A percentile compares a stretch with the other conserved stretches of the same genome.
These are phyloP conservation scores for Aspidiotus rigidus DNA, from an alignment of 2,888 invertebrate species.

Conservation along the genomic window DNA sequence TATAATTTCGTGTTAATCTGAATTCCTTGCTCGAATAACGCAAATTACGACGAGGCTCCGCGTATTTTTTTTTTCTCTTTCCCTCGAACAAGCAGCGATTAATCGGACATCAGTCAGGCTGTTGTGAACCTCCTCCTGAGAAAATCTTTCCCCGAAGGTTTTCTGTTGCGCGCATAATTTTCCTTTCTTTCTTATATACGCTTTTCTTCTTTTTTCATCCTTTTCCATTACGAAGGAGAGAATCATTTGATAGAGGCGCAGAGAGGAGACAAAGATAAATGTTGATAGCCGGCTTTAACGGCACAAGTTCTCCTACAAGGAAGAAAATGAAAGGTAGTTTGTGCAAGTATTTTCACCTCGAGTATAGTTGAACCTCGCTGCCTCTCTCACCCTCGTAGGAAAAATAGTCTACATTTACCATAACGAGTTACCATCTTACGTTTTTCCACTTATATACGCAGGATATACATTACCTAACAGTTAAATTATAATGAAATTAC, in stretches of 20 bases:
- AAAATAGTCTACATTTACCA: conserved; percentile 10
- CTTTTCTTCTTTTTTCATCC: too few species aligned
- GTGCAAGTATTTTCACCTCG: conserved; percentile 16
- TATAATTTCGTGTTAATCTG: too few species aligned
- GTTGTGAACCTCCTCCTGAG: background rate
- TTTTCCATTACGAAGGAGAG: background rate
- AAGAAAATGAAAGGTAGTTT: conserved; percentile 14
- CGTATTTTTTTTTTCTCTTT: too few species aligned
- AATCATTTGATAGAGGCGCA: background rate
- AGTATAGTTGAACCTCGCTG: conserved; percentile 5
- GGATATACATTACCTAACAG: background rate
- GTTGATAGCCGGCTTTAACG: conserved; percentile 11
- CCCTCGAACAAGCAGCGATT: too few species aligned
- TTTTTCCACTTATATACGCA: background rate
- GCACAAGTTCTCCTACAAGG: background rate
- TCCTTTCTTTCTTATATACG: background rate
- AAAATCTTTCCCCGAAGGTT: background rate
- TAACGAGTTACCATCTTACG: conserved; percentile 8
- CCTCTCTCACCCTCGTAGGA: background rate
- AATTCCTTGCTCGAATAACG: too few species aligned
- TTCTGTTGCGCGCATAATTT: background rate
- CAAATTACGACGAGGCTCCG: too few species aligned
- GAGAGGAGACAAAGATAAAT: conserved; percentile 12
- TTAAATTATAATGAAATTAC: conserved; percentile 14
- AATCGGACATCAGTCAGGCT: too few species aligned